Evolutionary conservation across 2,888 invertebrate species (phyloP).

Genomic region (Scaptodrosophila latifasciaeformis): DNA sequence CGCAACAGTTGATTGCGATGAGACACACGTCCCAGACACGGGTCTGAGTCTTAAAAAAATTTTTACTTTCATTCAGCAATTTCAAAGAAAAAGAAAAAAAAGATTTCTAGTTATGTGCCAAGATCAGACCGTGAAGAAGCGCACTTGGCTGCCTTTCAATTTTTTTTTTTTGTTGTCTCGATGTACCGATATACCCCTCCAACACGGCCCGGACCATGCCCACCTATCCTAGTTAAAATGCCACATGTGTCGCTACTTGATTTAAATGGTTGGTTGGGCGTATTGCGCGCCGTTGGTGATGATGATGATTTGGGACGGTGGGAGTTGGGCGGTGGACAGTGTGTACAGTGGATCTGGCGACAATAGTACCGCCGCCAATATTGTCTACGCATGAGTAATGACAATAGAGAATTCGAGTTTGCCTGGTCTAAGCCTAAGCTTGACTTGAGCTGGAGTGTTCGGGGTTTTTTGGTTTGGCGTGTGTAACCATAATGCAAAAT

Average conservation of each 20-base stretch:
- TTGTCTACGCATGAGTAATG: constrained; percentile 55
- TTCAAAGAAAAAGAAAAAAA: neutral
- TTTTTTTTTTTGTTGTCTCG: too few species aligned
- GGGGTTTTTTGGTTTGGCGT: neutral
- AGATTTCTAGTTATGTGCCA: constrained; percentile 29
- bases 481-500: too few species aligned
- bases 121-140: too few species aligned
- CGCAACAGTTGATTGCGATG: neutral
- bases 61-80: constrained; percentile 49
- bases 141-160: too few species aligned
- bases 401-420: too few species aligned
- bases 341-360: neutral
- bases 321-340: too few species aligned
- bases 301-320: too few species aligned
- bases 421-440: too few species aligned
- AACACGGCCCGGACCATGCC: constrained; percentile 1
- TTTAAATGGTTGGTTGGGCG: constrained; percentile 39
- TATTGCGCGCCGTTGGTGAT: constrained; percentile 33
- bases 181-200: too few species aligned
- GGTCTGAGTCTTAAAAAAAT: neutral
- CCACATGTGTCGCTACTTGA: constrained; percentile 24
- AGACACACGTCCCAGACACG: too few species aligned
- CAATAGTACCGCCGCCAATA: constrained; percentile 32
- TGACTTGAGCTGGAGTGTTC: neutral
- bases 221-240: constrained; percentile 31